phyloP scores from a whole-genome alignment of 1,140 invertebrate species.

The Drosophila rufa region DNA sequence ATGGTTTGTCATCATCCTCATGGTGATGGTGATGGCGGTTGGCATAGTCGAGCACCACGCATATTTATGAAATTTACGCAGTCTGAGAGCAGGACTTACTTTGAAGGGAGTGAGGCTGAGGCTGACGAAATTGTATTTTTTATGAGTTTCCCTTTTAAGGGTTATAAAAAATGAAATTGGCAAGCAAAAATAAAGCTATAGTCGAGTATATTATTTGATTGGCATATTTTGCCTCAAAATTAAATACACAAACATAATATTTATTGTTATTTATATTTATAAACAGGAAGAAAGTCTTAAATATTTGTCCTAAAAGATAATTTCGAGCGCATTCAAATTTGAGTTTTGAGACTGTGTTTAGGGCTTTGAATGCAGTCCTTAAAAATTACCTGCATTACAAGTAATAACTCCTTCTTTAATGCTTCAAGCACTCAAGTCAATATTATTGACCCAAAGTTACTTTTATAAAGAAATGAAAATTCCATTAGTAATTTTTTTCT shows the following conservation, averaged over 20 bases:
- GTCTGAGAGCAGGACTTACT: neutral
- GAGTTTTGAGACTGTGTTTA: neutral
- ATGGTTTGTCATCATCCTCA: constrained; percentile 26
- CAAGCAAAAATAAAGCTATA: neutral
- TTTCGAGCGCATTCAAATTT: neutral
- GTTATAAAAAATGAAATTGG: neutral
- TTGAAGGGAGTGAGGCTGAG: neutral
- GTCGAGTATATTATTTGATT: neutral
- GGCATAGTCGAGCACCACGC: constrained; percentile 35
- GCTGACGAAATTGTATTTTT: constrained; percentile 3
- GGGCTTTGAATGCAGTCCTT: neutral
- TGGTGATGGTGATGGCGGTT: constrained; percentile 1
- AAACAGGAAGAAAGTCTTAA: too few species aligned
- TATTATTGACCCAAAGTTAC: too few species aligned
- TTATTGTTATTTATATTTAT: too few species aligned
- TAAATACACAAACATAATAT: too few species aligned
- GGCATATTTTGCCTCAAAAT: neutral
- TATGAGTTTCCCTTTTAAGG: neutral
- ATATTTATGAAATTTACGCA: constrained; percentile 41
- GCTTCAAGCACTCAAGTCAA: too few species aligned
- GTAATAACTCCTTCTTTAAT: too few species aligned
- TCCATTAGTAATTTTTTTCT: neutral
- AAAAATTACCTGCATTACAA: neutral
- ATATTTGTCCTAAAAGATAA: neutral
- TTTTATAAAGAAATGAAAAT: neutral